These are phyloP conservation scores for Brachionus manjavacas DNA, from an alignment of 1,140 invertebrate species.

Conservation along the genomic window DNA sequence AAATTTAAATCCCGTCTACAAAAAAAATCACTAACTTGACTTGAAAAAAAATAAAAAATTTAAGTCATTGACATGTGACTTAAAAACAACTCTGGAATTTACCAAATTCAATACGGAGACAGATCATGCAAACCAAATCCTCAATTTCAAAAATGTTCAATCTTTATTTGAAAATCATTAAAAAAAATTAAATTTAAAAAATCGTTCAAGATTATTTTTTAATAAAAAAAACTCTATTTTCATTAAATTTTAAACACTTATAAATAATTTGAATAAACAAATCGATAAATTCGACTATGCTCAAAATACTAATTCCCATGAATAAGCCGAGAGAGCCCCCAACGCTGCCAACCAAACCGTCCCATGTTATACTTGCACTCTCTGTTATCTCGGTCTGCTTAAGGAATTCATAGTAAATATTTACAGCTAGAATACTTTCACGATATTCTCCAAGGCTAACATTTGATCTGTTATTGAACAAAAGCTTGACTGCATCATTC, in stretches of 20 bases:
- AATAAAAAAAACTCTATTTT: neutral
- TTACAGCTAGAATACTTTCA: neutral
- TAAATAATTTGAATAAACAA: neutral
- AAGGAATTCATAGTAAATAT: neutral
- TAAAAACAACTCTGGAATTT: too few relatives aligned
- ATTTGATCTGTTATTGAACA: neutral
- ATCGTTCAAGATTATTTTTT: neutral
- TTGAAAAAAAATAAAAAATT: too few relatives aligned
- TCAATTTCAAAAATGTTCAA: neutral
- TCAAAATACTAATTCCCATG: neutral
- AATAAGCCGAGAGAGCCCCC: neutral
- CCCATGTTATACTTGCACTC: neutral
- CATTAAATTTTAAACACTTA: neutral
- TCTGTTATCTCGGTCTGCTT: neutral
- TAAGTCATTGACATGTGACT: too few relatives aligned
- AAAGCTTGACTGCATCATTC: neutral
- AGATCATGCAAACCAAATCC: too few relatives aligned
- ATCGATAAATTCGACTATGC: neutral
- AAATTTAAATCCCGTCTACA: too few relatives aligned
- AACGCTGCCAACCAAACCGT: neutral
- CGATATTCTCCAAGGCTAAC: neutral
- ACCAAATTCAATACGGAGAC: too few relatives aligned
- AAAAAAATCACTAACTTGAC: too few relatives aligned
- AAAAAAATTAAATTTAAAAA: neutral
- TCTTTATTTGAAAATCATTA: neutral